Conservation (phyloP, 2,113 vertebrate species). For the Piaya cayana region DNA sequence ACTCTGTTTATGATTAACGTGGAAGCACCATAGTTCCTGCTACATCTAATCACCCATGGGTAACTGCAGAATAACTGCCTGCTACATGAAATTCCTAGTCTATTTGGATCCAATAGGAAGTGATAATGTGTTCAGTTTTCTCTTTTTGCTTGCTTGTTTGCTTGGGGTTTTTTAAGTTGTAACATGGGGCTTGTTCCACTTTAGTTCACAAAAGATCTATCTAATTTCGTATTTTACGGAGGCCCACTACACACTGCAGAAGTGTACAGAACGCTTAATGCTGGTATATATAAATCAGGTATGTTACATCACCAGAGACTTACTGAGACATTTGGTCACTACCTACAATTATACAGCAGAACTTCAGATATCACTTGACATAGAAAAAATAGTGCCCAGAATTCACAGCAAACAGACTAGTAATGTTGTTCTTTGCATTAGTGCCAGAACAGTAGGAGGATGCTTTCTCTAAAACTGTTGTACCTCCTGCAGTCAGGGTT, state of each 20-base stretch:
- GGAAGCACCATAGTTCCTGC: neutral
- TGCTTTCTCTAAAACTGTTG: neutral
- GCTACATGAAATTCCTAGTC: neutral
- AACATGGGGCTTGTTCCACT: neutral
- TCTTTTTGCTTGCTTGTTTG: neutral
- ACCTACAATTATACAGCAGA: neutral
- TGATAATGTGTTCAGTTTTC: neutral
- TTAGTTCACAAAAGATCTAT: neutral
- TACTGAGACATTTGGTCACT: neutral
- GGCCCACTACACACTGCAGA: neutral
- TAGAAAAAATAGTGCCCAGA: neutral
- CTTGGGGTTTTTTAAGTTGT: neutral
- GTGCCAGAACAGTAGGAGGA: neutral
- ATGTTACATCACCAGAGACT: neutral
- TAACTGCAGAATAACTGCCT: neutral
- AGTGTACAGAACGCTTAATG: neutral
- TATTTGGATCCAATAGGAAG: constrained; percentile 13
- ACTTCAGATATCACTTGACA: neutral
- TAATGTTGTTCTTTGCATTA: neutral
- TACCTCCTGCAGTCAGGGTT: neutral
- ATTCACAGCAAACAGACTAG: neutral
- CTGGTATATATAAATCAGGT: neutral
- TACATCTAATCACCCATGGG: neutral
- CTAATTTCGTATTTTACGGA: neutral
- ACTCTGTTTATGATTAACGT: neutral